Evolutionary conservation across 2,113 vertebrate genomes (phyloP), one percentile per base, ranked within the genome.

Genomic region (Nymphicus hollandicus): DNA sequence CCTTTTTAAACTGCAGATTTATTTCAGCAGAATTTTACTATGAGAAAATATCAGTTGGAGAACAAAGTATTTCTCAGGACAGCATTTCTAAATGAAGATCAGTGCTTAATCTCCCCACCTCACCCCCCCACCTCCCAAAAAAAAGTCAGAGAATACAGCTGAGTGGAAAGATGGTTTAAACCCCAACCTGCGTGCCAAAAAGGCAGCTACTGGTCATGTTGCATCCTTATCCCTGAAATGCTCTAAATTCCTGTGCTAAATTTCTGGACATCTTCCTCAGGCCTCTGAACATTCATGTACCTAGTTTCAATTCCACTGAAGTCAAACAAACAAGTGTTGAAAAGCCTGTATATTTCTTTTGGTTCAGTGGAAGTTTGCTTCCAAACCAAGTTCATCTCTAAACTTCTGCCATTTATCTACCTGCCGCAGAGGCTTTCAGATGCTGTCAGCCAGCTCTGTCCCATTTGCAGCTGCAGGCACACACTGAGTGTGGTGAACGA

Each of bases 401-500:
- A n/a, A 64, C 33, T 58, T 47, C 27, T 72, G 35, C 39, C 28
- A 17, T 56, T 77, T 61, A 46, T 35, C 53, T 41, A 9, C 58
- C 25, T 86, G 61, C 44, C 3, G 0, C 43, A 37, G 44, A 52
- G 70, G 47, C 8, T 81, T 24, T 68, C 17, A 13, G 58, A 37
- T 3, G 17, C 43, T 2, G 1, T 31, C 80, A 87, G 39, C 35
- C 37, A 68, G 44, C 44, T 49, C 49, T 2, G 5, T 27, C 35
- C 79, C 50, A 3, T 4, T 17, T 11, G 24, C 4, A 7, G 55
- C 37, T 25, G n/a, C 33, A 25, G 55, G 24, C 33, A 5, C 2
- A 0, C 1, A 5, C 43, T 28, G 61, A 29, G n/a, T 0, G 0
- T 9, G 8, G 63, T 7, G 27, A 88, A 16, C 0, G 0, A 23